Evolutionary conservation across 1,140 invertebrate genomes (phyloP).

Genomic region (Zaprionus lachaisei): DNA sequence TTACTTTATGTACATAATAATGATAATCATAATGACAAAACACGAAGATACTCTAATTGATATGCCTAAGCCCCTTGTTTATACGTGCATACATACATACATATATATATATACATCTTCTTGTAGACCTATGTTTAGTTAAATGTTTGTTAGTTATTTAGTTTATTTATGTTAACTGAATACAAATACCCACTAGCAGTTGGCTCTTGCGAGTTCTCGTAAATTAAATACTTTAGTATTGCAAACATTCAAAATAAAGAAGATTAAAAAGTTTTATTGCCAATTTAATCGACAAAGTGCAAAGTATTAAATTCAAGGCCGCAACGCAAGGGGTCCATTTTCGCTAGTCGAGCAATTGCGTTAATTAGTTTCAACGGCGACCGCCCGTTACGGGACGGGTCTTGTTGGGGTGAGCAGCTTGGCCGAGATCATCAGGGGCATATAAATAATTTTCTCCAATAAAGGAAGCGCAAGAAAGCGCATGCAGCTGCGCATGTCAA

Average conservation of each 20-base stretch:
- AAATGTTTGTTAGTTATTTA: conserved; percentile 79
- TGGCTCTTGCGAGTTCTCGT: conserved; percentile 52
- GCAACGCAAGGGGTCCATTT: conserved; percentile 6
- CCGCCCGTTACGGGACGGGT: conserved; percentile 40
- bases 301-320: conserved; percentile 8
- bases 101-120: not conserved
- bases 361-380: conserved; percentile 64
- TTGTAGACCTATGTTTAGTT: conserved; percentile 56
- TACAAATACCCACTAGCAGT: conserved; percentile 54
- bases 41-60: conserved; percentile 49
- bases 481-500: conserved; percentile 80
- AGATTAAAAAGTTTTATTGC: conserved; percentile 76
- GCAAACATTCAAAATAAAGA: conserved; percentile 74
- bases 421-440: conserved; percentile 54
- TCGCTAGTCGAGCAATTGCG: conserved; percentile 45
- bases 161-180: conserved; percentile 67
- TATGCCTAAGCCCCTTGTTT: conserved; percentile 41
- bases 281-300: conserved; percentile 56
- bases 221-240: conserved; percentile 70
- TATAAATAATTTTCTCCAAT: conserved; percentile 80
- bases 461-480: conserved; percentile 76
- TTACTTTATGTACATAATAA: conserved; percentile 63
- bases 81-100: conserved; percentile 26
- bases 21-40: conserved; percentile 14
- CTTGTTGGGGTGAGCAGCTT: not conserved